Evolutionary conservation across 2,888 invertebrate species (phyloP).

Genomic region (Mythimna pallens): DNA sequence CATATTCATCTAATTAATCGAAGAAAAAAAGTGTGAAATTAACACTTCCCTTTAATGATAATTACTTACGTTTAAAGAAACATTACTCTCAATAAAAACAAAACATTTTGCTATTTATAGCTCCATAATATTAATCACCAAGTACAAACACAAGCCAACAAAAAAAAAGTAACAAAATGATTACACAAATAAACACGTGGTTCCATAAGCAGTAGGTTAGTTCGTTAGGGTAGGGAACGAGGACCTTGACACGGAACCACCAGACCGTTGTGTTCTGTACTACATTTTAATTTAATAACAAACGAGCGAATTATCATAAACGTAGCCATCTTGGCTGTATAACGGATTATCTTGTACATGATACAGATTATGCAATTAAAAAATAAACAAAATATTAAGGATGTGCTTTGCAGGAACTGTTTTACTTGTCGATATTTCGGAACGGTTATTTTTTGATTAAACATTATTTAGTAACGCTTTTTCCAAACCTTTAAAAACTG

Average conservation of each 20-base stretch:
- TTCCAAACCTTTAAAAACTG: no score
- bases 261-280: slow-evolving; percentile 75
- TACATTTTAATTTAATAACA: slow-evolving; percentile 76
- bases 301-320: slow-evolving; percentile 68
- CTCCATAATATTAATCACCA: neutral
- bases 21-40: neutral
- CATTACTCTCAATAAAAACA: no score
- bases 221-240: slow-evolving; percentile 74
- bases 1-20: neutral
- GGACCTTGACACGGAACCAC: slow-evolving; percentile 82
- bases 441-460: neutral
- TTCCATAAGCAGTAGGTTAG: slow-evolving; percentile 44
- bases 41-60: no score
- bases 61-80: no score
- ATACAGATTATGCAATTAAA: slow-evolving; percentile 49
- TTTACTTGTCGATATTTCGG: slow-evolving; percentile 4
- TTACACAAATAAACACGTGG: slow-evolving; percentile 55
- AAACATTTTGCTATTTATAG: no score
- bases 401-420: slow-evolving; percentile 5
- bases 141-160: neutral
- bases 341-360: slow-evolving; percentile 55
- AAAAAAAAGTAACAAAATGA: slow-evolving; percentile 26
- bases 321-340: slow-evolving; percentile 53
- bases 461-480: neutral
- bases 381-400: slow-evolving; percentile 43